Evolutionary conservation across 2,113 vertebrate species (phyloP).

Genomic region (Varanus komodoensis): DNA sequence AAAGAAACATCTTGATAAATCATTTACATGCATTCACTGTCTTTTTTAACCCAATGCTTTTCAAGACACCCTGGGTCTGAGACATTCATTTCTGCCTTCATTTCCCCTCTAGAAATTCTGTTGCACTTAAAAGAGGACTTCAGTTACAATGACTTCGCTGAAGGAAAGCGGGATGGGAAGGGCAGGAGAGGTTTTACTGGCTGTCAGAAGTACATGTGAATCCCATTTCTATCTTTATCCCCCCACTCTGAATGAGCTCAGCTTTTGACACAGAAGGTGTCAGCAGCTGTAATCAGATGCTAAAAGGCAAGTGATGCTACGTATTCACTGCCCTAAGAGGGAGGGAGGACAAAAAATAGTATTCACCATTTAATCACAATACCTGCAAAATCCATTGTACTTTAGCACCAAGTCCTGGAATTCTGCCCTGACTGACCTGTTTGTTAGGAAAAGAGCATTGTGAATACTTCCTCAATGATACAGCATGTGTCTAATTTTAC

Average conservation of each 20-base stretch:
- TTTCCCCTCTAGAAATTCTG: neutral
- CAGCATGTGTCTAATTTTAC: neutral
- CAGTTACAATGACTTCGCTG: neutral
- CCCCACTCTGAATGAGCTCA: slow-evolving; percentile 9
- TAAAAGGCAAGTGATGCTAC: slow-evolving; percentile 18
- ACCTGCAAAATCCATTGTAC: slow-evolving; percentile 36
- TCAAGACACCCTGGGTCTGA: neutral
- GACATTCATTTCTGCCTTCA: neutral
- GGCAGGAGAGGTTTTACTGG: neutral
- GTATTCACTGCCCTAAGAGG: neutral
- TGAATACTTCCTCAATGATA: neutral
- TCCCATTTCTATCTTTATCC: slow-evolving; percentile 11
- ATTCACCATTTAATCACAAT: slow-evolving; percentile 4
- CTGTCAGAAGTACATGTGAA: neutral
- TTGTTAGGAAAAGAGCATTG: slow-evolving; percentile 3
- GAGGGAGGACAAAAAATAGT: neutral
- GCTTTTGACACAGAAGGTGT: slow-evolving; percentile 12
- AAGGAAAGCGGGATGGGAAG: neutral
- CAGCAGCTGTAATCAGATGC: slow-evolving; percentile 16
- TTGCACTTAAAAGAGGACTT: neutral
- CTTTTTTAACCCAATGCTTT: neutral
- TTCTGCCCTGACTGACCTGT: neutral
- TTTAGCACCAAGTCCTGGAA: slow-evolving; percentile 15
- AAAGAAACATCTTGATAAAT: neutral
- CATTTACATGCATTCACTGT: neutral